A percentile compares a stretch with the other conserved stretches of the same genome.
These are phyloP conservation scores for Andrena bicolor DNA, from an alignment of 2,888 invertebrate species.

Conservation along the genomic window DNA sequence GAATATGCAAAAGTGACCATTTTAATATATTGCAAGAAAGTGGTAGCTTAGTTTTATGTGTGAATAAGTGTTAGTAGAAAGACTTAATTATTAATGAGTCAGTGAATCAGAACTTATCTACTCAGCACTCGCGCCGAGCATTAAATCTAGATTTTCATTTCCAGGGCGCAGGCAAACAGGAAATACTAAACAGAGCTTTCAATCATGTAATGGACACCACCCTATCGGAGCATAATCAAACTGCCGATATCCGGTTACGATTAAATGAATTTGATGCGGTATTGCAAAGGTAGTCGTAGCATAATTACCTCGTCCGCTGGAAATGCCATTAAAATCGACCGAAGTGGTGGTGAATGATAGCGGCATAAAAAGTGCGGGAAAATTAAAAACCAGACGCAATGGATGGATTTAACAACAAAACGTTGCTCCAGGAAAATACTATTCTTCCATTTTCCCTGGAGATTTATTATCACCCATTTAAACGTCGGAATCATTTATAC, in stretches of 20 bases:
- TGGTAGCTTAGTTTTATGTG: neutral
- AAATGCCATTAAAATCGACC: neutral
- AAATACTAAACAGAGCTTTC: neutral
- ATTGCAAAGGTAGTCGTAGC: neutral
- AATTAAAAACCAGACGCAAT: neutral
- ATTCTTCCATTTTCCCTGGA: too few species aligned
- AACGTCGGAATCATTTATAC: too few species aligned
- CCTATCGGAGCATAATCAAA: neutral
- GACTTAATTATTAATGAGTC: neutral
- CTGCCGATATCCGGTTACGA: neutral
- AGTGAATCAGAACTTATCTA: neutral
- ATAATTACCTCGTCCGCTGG: neutral
- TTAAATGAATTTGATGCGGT: conserved; percentile 2
- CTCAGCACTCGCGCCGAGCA: too few species aligned
- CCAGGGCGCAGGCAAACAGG: neutral
- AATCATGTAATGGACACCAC: neutral
- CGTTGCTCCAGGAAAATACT: too few species aligned
- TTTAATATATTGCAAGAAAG: too few species aligned
- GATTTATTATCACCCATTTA: too few species aligned
- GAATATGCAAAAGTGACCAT: neutral
- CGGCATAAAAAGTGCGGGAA: neutral
- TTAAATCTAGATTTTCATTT: neutral
- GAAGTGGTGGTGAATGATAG: neutral
- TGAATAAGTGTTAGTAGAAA: neutral
- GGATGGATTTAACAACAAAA: too few species aligned